Percentiles rank a stretch among this genome's conserved stretches.
phyloP scores from a whole-genome alignment of 2,113 vertebrate genomes.

The Lophotis ruficrista region DNA sequence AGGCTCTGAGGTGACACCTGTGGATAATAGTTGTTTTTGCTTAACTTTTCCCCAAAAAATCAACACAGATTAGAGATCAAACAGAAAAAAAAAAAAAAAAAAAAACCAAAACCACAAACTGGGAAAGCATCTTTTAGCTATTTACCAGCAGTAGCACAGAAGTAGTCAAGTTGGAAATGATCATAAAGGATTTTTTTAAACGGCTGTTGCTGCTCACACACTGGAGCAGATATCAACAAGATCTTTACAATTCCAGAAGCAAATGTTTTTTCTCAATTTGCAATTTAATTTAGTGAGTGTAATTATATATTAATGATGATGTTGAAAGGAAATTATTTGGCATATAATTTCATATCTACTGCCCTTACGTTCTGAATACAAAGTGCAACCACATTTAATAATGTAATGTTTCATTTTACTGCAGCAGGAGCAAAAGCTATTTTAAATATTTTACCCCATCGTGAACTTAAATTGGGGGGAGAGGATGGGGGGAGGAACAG shows the following conservation, averaged over 20 bases:
- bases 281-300: neutral
- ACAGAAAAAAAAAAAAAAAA: neutral
- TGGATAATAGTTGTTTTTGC: neutral
- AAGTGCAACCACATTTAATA: conserved; percentile 40
- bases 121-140: neutral
- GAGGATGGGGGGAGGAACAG: too few relatives aligned
- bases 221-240: neutral
- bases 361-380: neutral
- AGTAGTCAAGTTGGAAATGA: neutral
- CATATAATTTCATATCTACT: neutral
- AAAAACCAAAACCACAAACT: neutral
- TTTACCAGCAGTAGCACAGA: neutral
- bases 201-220: neutral
- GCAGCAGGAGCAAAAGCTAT: neutral
- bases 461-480: neutral
- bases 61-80: neutral
- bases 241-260: neutral
- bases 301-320: neutral
- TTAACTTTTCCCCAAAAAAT: neutral
- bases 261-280: neutral
- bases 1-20: neutral
- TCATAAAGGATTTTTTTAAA: neutral
- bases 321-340: neutral
- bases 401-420: neutral
- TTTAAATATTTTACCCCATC: neutral